Base-by-base conservation (phyloP, 2,113 vertebrate species). In the Catharus minimus region DNA sequence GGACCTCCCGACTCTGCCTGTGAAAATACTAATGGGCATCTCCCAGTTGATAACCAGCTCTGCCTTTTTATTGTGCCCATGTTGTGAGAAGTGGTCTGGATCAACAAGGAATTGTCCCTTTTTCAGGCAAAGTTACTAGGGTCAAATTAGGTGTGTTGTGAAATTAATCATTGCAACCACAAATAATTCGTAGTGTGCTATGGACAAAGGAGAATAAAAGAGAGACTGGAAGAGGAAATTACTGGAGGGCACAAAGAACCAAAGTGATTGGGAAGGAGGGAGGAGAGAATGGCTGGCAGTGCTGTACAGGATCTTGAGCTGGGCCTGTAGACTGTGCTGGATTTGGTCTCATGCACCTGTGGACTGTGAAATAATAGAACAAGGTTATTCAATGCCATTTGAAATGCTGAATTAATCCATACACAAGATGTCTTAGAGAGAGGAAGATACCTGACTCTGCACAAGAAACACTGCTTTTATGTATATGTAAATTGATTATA, bases 11-110 rank as follows among this genome's bases (percentile, higher is more conserved):
- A 89, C 67, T 82, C 60, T 88, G 93, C 76, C 94, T 95, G 83
- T 87, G 43, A 92, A 95, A 96, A 94, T 92, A 96, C 75, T 82
- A 82, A 85, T 44, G 69, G 90, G 82, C 92, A 94, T 95, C 94
- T 94, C 90, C 88, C 57, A 62, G 52, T 24, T 93, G 95, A 95
- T 93, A 96, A 95, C 69, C 78, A 91, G 43, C 66, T 77, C 83
- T 79, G 82, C 92, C 64, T 83, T 93, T 89, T 95, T 83, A 90
- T 96, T 96, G 86, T 94, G 84, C 76, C 87, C 64, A 4, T 4
- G 20, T 62, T 23, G 22, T 56, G 92, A 89, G 92, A 93, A 91
- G 67, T 88, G 85, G 82, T 91, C 94, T 90, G 86, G 75, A 89
- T 86, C 91, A 94, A 57, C 76, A 91, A 74, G 56, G 26, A 71